Conservation (phyloP, 2,888 invertebrate genomes). For the Eutolmus rufibarbis region DNA sequence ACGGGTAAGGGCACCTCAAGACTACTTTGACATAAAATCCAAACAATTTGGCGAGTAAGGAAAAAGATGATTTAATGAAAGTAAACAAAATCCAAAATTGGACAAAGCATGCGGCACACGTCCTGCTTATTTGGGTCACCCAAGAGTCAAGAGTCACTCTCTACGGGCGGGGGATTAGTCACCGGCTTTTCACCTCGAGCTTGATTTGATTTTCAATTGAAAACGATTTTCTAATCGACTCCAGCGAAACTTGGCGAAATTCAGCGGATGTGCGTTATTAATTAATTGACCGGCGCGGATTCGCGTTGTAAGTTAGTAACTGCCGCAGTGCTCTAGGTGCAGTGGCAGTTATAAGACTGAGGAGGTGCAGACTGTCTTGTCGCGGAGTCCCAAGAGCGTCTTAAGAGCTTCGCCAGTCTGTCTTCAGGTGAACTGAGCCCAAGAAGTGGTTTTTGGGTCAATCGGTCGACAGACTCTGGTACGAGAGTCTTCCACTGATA, state of each 20-base stretch:
- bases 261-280: not conserved
- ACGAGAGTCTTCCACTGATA: not conserved
- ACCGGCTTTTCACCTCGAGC: not conserved
- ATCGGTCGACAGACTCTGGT: not conserved
- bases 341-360: not conserved
- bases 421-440: not conserved
- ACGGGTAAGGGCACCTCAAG: not conserved
- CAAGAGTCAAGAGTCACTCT: not conserved
- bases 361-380: not conserved
- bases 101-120: not conserved
- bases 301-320: not conserved
- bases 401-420: not conserved
- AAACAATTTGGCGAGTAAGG: not conserved
- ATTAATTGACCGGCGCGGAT: not conserved
- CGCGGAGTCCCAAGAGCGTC: not conserved
- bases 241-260: not conserved
- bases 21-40: not conserved
- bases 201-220: not conserved
- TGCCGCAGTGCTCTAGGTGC: not conserved
- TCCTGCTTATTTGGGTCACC: not conserved
- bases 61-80: not conserved
- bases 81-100: not conserved
- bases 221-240: not conserved
- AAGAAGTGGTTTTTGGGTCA: slow-evolving; percentile 30
- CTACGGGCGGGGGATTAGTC: not conserved